Evolutionary conservation across 2,888 invertebrate species (phyloP).

Genomic region (Lithophane semibrunnea): DNA sequence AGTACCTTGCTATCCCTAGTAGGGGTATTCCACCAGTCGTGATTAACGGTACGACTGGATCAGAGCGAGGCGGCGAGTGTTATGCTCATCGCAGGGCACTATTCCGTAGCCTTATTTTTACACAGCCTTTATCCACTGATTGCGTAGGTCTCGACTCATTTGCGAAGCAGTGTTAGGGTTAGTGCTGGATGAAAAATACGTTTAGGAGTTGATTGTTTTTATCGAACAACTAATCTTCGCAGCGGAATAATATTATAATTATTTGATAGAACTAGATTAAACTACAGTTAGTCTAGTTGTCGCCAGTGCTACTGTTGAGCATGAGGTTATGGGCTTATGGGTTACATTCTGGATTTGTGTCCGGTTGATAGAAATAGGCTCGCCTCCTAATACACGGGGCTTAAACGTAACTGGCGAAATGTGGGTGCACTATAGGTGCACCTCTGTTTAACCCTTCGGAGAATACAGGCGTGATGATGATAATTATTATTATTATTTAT

Average conservation of each 20-base stretch:
- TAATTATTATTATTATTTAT: not conserved
- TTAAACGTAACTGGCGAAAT: not conserved
- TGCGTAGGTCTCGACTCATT: slow-evolving; percentile 17
- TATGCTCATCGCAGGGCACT: slow-evolving; percentile 28
- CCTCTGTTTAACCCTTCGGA: not conserved
- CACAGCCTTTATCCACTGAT: slow-evolving; percentile 26
- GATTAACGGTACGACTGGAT: slow-evolving; percentile 56
- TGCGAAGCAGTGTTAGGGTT: not conserved
- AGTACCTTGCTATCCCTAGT: slow-evolving; percentile 33
- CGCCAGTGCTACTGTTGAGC: no score
- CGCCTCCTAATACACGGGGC: not conserved
- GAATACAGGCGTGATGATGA: not conserved
- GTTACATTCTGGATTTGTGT: not conserved
- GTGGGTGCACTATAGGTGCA: not conserved
- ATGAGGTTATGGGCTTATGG: no score
- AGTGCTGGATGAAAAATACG: not conserved
- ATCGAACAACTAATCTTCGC: not conserved
- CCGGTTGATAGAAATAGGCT: not conserved
- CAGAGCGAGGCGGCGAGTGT: slow-evolving; percentile 31
- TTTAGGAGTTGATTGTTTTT: not conserved
- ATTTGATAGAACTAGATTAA: not conserved
- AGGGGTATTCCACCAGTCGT: slow-evolving; percentile 34
- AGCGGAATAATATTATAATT: not conserved
- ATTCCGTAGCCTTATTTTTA: slow-evolving; percentile 32
- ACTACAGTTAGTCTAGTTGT: not conserved